phyloP scores from a whole-genome alignment of 2,888 invertebrate species.

The Chesias legatella region DNA sequence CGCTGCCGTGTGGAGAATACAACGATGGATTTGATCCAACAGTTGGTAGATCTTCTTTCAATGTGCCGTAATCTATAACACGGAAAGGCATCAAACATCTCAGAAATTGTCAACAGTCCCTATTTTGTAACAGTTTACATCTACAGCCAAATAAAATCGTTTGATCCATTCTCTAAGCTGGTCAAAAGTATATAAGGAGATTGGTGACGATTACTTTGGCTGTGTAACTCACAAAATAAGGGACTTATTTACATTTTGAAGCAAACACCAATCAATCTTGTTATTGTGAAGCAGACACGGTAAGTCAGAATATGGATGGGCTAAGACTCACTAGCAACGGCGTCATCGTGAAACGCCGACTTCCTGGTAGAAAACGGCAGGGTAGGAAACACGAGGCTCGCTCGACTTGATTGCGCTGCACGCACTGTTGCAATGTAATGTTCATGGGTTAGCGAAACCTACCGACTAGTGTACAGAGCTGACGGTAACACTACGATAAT shows the following conservation, averaged over 20 bases:
- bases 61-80: constrained; percentile 84
- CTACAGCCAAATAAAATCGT: too few relatives aligned
- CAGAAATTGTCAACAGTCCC: too few relatives aligned
- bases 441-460: not conserved
- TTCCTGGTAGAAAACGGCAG: constrained; percentile 82
- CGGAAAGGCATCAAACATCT: not conserved
- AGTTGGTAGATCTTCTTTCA: constrained; percentile 83
- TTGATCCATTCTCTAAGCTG: too few relatives aligned
- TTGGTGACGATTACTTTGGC: too few relatives aligned
- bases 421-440: constrained; percentile 50
- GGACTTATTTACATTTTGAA: too few relatives aligned
- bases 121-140: not conserved
- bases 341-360: constrained; percentile 76
- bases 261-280: too few relatives aligned
- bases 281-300: not conserved
- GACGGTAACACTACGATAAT: not conserved
- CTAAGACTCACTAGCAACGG: constrained; percentile 67
- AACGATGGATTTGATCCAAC: constrained; percentile 85
- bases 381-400: constrained; percentile 88
- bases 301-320: not conserved
- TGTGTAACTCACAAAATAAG: too few relatives aligned
- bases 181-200: too few relatives aligned
- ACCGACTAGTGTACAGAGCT: not conserved
- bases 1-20: constrained; percentile 74
- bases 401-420: constrained; percentile 85